Percentiles rank a stretch among this genome's conserved stretches.
These are phyloP conservation scores for Gracilinanus agilis DNA, from an alignment of 2,113 vertebrate genomes.

Conservation along the genomic window DNA sequence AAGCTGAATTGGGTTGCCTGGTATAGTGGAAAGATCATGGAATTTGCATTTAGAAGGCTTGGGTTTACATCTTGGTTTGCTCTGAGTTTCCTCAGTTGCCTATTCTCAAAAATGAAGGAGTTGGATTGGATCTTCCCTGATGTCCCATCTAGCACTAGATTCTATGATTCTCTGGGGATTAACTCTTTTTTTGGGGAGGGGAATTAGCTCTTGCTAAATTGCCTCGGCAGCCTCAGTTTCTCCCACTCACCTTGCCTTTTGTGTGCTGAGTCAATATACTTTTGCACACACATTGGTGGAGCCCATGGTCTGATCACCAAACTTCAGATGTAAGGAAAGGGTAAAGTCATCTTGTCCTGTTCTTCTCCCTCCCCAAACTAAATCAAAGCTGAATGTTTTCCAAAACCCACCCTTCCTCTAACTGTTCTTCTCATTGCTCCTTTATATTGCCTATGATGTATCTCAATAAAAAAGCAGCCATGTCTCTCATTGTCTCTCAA, in stretches of 20 bases:
- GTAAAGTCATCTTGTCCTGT: background rate
- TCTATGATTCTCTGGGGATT: background rate
- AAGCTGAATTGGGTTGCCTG: background rate
- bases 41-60: conserved; percentile 4
- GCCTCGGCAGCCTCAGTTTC: background rate
- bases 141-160: background rate
- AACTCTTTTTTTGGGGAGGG: background rate
- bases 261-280: background rate
- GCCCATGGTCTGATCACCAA: background rate
- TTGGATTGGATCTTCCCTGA: background rate
- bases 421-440: background rate
- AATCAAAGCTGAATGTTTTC: background rate
- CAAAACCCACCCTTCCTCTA: background rate
- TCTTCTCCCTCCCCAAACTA: background rate
- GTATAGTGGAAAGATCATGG: background rate
- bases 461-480: conserved; percentile 72
- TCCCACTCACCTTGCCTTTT: background rate
- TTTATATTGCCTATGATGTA: conserved; percentile 14
- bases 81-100: background rate
- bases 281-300: background rate
- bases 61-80: background rate
- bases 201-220: background rate
- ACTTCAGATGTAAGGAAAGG: background rate
- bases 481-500: conserved; percentile 15
- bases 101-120: background rate